These are phyloP conservation scores for Horisme vitalbata DNA, from an alignment of 2,888 invertebrate genomes.

Conservation along the genomic window DNA sequence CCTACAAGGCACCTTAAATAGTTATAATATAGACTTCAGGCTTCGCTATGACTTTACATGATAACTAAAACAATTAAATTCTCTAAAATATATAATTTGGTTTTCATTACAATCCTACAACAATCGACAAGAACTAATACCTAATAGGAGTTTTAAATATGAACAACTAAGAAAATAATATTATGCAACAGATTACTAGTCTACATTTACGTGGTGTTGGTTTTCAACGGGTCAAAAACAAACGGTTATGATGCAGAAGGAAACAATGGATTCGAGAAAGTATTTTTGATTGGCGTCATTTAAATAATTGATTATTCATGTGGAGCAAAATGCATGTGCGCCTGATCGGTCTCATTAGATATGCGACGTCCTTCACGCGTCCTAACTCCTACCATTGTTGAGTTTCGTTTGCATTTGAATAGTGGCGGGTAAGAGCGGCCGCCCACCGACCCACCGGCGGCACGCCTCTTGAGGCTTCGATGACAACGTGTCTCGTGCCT, in stretches of 20 bases:
- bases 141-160: slow-evolving; percentile 81
- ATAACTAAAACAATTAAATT: slow-evolving; percentile 79
- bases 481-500: slow-evolving; percentile 44
- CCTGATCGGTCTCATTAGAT: slow-evolving; percentile 75
- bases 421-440: slow-evolving; percentile 64
- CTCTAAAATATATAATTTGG: slow-evolving; percentile 83
- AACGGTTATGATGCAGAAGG: slow-evolving; percentile 37
- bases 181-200: slow-evolving; percentile 80
- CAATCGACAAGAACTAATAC: slow-evolving; percentile 76
- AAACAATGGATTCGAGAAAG: slow-evolving; percentile 60
- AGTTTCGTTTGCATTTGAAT: slow-evolving; percentile 78
- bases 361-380: slow-evolving; percentile 81
- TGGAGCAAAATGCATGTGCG: slow-evolving; percentile 73
- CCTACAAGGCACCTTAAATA: slow-evolving; percentile 80
- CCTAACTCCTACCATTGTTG: slow-evolving; percentile 81
- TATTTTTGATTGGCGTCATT: slow-evolving; percentile 71
- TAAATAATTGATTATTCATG: slow-evolving; percentile 82
- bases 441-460: slow-evolving; percentile 59
- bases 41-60: slow-evolving; percentile 80
- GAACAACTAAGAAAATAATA: slow-evolving; percentile 80
- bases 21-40: slow-evolving; percentile 79
- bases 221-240: slow-evolving; percentile 49
- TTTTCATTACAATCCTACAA: slow-evolving; percentile 80
- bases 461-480: slow-evolving; percentile 58
- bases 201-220: slow-evolving; percentile 63